Conservation (phyloP, 1,140 invertebrate genomes). For the Pogonus chalceus region DNA sequence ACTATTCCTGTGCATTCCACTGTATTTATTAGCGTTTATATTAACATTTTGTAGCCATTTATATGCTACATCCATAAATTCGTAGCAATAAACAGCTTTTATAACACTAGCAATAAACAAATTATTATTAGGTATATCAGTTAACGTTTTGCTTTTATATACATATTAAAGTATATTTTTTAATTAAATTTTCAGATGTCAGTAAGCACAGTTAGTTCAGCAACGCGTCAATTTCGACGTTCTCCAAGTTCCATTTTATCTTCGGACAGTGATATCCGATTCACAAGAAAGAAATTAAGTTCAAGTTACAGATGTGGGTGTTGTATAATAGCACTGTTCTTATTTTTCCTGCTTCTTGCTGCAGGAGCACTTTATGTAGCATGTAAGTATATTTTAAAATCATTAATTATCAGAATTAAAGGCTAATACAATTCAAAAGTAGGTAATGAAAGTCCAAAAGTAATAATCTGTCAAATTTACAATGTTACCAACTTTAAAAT, state of each 20-base stretch:
- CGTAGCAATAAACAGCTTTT: neutral
- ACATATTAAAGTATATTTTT: neutral
- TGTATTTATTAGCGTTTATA: neutral
- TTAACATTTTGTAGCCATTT: neutral
- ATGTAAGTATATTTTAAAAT: too few species aligned
- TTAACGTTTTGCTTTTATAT: neutral
- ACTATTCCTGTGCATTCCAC: too few species aligned
- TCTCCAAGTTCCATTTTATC: slow-evolving; percentile 67
- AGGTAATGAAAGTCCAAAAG: too few species aligned
- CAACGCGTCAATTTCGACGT: slow-evolving; percentile 29
- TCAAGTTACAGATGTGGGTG: slow-evolving; percentile 72
- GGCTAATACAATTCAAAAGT: too few species aligned
- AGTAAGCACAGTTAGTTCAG: slow-evolving; percentile 24
- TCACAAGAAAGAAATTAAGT: slow-evolving; percentile 69
- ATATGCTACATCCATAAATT: neutral
- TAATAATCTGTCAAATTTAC: too few species aligned
- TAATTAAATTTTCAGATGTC: slow-evolving; percentile 29
- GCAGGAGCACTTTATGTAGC: slow-evolving; percentile 76
- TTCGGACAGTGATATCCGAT: slow-evolving; percentile 74
- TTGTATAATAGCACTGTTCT: slow-evolving; percentile 69
- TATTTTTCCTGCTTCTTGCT: slow-evolving; percentile 68
- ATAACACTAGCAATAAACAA: neutral
- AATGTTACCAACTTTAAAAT: too few species aligned
- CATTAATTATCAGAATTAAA: too few species aligned
- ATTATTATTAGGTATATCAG: neutral